phyloP scores from a whole-genome alignment of 2,888 invertebrate genomes.

The Dyspetes luteomarginatus region DNA sequence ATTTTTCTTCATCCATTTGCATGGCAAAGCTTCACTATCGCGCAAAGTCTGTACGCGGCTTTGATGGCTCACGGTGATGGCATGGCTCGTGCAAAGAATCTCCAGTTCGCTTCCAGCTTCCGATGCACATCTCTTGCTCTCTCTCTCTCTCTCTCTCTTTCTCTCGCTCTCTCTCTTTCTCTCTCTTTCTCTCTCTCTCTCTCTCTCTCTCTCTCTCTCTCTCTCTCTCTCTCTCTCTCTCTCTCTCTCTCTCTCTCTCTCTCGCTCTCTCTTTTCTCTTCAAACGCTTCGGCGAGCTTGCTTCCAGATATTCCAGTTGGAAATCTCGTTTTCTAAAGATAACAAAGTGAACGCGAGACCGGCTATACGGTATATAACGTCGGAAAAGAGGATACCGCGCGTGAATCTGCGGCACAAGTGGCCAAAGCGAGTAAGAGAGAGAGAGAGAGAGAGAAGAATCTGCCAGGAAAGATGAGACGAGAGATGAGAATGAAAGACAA shows the following conservation, averaged over 20 bases:
- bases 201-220: conserved; percentile 9
- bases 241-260: neutral
- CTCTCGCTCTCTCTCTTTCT: neutral
- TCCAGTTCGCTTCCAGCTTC: conserved; percentile 55
- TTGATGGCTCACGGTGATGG: conserved; percentile 55
- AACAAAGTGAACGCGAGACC: conserved; percentile 62
- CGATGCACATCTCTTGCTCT: conserved; percentile 32
- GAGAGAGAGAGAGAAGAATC: conserved; percentile 14
- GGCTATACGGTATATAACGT: conserved; percentile 13
- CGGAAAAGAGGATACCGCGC: conserved; percentile 15
- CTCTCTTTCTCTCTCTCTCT: neutral
- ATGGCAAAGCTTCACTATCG: conserved; percentile 62
- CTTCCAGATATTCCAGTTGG: conserved; percentile 61
- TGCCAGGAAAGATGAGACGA: conserved; percentile 38
- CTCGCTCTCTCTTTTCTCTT: neutral
- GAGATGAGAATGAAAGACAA: conserved; percentile 29
- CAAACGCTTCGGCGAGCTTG: conserved; percentile 48
- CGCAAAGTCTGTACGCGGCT: conserved; percentile 52
- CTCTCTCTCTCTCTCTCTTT: neutral
- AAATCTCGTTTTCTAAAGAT: conserved; percentile 66
- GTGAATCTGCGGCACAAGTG: conserved; percentile 21
- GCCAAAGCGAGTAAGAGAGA: conserved; percentile 12
- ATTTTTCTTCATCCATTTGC: conserved; percentile 57
- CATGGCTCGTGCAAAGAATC: conserved; percentile 49
- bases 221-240: neutral